Percentiles rank a stretch among this genome's conserved stretches.
phyloP scores from a whole-genome alignment of 2,797 vertebrate genomes.

The Gambelia wislizenii region DNA sequence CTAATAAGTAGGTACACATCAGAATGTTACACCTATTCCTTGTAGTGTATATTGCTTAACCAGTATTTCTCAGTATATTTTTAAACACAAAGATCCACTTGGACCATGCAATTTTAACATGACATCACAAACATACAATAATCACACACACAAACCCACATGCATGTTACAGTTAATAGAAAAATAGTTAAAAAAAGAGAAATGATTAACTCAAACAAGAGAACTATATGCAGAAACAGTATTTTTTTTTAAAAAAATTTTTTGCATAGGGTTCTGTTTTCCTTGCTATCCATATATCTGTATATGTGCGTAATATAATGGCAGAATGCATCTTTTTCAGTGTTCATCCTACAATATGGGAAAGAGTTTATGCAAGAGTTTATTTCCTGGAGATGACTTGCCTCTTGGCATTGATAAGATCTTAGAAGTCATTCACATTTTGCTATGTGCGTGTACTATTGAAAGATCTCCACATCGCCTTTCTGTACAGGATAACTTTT shows the following conservation, averaged over 20 bases:
- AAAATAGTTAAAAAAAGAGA: not conserved
- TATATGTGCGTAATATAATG: not conserved
- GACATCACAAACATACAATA: not conserved
- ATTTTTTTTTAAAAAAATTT: too few species aligned
- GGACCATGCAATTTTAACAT: not conserved
- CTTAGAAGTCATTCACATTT: not conserved
- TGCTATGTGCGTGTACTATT: not conserved
- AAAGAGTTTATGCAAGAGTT: not conserved
- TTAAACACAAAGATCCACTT: not conserved
- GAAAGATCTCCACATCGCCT: not conserved
- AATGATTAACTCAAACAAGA: not conserved
- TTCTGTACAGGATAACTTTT: not conserved
- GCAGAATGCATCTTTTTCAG: not conserved
- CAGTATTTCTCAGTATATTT: not conserved
- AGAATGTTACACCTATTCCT: not conserved
- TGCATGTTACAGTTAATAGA: not conserved
- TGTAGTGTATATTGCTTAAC: not conserved
- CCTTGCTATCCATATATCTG: not conserved
- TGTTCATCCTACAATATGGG: not conserved
- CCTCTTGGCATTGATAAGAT: not conserved
- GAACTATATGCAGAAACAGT: not conserved
- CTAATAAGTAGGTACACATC: not conserved
- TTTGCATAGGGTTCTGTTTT: not conserved
- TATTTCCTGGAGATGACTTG: not conserved
- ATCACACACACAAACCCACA: too few species aligned